phyloP scores from a whole-genome alignment of 2,888 invertebrate species.

The Drosophila koepferae region DNA sequence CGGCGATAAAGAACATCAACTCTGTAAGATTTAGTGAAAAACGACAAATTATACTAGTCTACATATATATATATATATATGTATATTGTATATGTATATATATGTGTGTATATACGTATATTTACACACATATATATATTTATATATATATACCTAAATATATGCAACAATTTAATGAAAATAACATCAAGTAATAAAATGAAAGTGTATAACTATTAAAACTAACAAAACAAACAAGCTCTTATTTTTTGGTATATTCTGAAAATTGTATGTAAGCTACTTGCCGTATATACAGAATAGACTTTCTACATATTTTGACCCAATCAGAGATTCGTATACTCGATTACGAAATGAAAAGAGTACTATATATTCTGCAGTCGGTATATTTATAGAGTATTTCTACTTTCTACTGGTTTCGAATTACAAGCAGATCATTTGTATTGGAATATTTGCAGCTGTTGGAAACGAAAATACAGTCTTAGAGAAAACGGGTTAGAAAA shows the following conservation, averaged over 20 bases:
- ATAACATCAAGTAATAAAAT: slow-evolving; percentile 79
- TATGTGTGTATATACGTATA: background rate
- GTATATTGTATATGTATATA: background rate
- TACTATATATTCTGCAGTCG: background rate
- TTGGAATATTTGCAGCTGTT: no score
- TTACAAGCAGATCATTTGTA: background rate
- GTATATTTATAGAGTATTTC: background rate
- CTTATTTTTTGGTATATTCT: background rate
- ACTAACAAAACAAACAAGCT: slow-evolving; percentile 54
- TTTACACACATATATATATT: slow-evolving; percentile 8
- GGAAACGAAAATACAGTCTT: no score
- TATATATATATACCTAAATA: slow-evolving; percentile 48
- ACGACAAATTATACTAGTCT: slow-evolving; percentile 58
- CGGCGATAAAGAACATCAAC: slow-evolving; percentile 39
- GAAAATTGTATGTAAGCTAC: background rate
- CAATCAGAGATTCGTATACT: background rate
- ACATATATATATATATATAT: slow-evolving; percentile 35
- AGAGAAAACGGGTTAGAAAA: no score
- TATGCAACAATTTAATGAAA: slow-evolving; percentile 74
- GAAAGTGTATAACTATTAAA: slow-evolving; percentile 81
- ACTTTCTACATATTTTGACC: background rate
- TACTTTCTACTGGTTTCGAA: no score
- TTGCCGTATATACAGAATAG: background rate
- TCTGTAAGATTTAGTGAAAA: slow-evolving; percentile 67
- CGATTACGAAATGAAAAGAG: background rate